Conservation (phyloP, 2,888 invertebrate genomes). For the Cataglyphis cursor region DNA sequence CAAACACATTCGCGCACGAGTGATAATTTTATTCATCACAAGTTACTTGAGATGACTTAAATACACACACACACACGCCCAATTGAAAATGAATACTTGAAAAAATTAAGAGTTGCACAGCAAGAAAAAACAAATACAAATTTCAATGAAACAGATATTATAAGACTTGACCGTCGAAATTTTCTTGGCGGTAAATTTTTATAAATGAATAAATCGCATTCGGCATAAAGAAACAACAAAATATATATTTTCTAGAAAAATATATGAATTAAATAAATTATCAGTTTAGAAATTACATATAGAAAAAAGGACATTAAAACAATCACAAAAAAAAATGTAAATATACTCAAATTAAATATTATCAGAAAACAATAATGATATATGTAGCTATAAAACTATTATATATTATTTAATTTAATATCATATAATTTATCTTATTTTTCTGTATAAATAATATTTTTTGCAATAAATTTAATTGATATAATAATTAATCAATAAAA, state of each 20-base stretch:
- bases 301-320: neutral
- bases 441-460: neutral
- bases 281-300: neutral
- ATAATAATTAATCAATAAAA: no score
- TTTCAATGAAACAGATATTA: neutral
- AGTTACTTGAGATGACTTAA: slow-evolving; percentile 16
- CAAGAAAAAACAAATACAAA: neutral
- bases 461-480: neutral
- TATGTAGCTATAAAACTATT: neutral
- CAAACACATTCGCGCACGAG: neutral
- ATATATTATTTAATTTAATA: slow-evolving; percentile 5
- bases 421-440: neutral
- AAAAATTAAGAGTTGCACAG: slow-evolving; percentile 3
- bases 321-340: neutral
- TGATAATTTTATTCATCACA: slow-evolving; percentile 24
- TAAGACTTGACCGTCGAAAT: neutral
- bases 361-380: neutral
- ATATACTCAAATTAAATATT: neutral
- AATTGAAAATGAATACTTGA: neutral
- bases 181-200: slow-evolving; percentile 1
- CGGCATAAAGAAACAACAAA: neutral
- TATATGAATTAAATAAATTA: slow-evolving; percentile 6
- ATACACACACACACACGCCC: neutral
- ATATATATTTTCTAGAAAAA: neutral
- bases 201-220: neutral